Evolutionary conservation across 2,113 vertebrate species (phyloP), one percentile per base, ranked within the genome.

Genomic region (Murina feae): DNA sequence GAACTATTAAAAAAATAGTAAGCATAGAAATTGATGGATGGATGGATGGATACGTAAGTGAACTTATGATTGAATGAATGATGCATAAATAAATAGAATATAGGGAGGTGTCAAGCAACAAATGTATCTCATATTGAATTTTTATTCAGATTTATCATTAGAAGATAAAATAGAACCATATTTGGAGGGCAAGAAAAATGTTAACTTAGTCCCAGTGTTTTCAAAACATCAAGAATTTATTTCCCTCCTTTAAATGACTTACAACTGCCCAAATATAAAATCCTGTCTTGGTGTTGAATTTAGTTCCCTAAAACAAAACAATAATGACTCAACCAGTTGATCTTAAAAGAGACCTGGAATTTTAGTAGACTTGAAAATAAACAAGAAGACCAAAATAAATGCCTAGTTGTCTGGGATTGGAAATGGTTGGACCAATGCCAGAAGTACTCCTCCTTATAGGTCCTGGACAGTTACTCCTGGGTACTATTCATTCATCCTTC

Each of bases 301-400:
- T 28, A 69, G 51, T 63, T 1, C 21, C 35, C 42, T 35, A 18
- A 86, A 71, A 65, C 47, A 91, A 95, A 96, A 86, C 32, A 76
- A 68, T 51, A 93, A 89, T 93, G 39, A 87, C 32, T 90, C 44
- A 93, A 76, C 12, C 51, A 90, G 30, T 85, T 71, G 37, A 65
- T 60, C 37, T 90, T 80, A 83, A 85, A 89, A 90, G 18, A 82
- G 16, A 95, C 78, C 23, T 94, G 47, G 32, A 91, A 79, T 39
- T 89, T 86, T 35, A 47, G 55, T 55, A 74, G 44, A 81, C 28
- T 87, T 93, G 44, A 55, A 92, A 95, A 92, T 94, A 90, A 92
- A 94, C 21, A 87, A 68, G 35, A 63, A 91, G 18, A 86, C 6
- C 17, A 89, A 74, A 78, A 55, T 37, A 37, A 53, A 13, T 28